Evolutionary conservation across 2,113 vertebrate species (phyloP).

Genomic region (Paracanthobrama guichenoti): DNA sequence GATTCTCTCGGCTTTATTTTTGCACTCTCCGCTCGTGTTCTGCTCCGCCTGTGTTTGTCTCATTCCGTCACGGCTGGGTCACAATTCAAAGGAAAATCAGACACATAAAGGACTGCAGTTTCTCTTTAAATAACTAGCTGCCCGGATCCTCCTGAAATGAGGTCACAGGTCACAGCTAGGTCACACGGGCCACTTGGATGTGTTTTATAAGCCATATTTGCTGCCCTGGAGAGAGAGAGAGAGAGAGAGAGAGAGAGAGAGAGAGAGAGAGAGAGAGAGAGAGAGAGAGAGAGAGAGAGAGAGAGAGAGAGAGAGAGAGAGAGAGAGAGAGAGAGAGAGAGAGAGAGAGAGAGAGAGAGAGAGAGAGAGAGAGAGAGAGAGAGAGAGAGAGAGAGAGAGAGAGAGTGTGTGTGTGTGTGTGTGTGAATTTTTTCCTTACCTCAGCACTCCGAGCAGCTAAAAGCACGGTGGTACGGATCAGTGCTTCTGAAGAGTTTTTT

Average conservation of each 20-base stretch:
- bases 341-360: too few relatives aligned
- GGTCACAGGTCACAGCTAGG: conserved; percentile 59
- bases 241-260: too few relatives aligned
- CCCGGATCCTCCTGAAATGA: conserved; percentile 61
- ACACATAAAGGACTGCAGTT: conserved; percentile 70
- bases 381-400: too few relatives aligned
- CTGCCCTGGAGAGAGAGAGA: background rate
- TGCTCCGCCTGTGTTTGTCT: conserved; percentile 30
- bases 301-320: too few relatives aligned
- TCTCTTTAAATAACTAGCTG: conserved; percentile 55
- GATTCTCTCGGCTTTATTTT: conserved; percentile 26
- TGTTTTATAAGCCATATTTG: conserved; percentile 64
- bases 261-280: too few relatives aligned
- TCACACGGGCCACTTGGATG: conserved; percentile 60
- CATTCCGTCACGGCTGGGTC: background rate
- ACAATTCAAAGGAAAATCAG: conserved; percentile 50
- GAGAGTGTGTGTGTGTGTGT: background rate
- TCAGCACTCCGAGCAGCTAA: conserved; percentile 24
- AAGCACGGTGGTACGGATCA: conserved; percentile 12
- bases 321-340: too few relatives aligned
- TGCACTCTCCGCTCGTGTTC: conserved; percentile 27
- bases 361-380: too few relatives aligned
- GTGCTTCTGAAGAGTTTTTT: conserved; percentile 23
- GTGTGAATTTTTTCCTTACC: conserved; percentile 50
- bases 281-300: too few relatives aligned